These are phyloP conservation scores for Laticauda laticaudata DNA, from an alignment of 2,113 vertebrate species.

Conservation along the genomic window DNA sequence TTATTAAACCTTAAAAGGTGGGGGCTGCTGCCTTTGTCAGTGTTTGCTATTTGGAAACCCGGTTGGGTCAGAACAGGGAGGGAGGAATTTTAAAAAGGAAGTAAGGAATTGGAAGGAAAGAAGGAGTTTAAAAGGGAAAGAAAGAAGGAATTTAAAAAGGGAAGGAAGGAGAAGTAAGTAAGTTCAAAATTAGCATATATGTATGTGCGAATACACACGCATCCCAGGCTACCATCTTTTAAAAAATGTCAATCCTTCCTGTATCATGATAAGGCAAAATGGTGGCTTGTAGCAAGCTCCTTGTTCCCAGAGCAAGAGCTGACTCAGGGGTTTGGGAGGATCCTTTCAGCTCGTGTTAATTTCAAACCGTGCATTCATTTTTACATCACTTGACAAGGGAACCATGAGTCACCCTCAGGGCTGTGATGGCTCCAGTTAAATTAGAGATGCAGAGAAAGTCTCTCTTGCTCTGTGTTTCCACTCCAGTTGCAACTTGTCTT, in stretches of 20 bases:
- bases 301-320: background rate
- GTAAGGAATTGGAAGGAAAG: too few species aligned
- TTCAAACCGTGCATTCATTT: background rate
- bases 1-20: too few species aligned
- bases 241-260: background rate
- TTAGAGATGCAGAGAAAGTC: background rate
- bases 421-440: too few species aligned
- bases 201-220: background rate
- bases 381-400: background rate
- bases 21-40: too few species aligned
- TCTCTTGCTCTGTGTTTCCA: background rate
- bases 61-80: background rate
- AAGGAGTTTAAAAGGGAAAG: background rate
- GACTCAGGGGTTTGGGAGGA: background rate
- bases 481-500: too few species aligned
- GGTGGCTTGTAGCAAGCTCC: background rate
- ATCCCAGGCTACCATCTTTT: background rate
- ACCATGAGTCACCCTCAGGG: background rate
- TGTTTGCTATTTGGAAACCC: too few species aligned
- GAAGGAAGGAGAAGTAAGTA: background rate
- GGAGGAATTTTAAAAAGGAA: background rate
- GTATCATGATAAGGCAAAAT: background rate
- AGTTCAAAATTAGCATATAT: background rate
- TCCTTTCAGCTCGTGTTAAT: background rate
- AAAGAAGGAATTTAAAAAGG: background rate